Evolutionary conservation across 2,888 invertebrate genomes (phyloP).

Genomic region (Eupithecia exiguata): DNA sequence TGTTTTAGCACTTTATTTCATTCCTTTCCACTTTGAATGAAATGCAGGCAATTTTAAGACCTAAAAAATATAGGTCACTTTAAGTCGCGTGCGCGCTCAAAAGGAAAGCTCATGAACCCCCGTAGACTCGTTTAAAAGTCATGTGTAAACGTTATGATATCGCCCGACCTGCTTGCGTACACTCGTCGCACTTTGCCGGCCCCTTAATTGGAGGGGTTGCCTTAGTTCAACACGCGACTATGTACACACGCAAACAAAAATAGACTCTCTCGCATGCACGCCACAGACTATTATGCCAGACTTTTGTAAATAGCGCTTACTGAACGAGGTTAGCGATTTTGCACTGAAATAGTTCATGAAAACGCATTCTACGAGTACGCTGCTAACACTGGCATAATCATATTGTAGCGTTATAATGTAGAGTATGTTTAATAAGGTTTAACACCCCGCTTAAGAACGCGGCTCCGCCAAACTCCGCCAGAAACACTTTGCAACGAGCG

Average conservation of each 20-base stretch:
- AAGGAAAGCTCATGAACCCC: conserved; percentile 63
- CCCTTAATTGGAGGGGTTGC: conserved; percentile 78
- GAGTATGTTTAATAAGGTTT: conserved; percentile 26
- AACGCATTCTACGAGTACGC: conserved; percentile 58
- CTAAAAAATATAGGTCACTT: conserved; percentile 25
- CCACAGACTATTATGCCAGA: conserved; percentile 59
- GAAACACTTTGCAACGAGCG: conserved; percentile 17
- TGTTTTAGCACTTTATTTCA: conserved; percentile 4
- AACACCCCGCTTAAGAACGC: conserved; percentile 30
- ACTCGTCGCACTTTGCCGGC: conserved; percentile 75
- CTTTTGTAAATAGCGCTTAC: conserved; percentile 56
- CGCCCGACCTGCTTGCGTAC: conserved; percentile 74
- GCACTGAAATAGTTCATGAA: conserved; percentile 70
- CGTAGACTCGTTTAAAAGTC: conserved; percentile 71
- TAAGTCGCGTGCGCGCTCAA: conserved; percentile 48
- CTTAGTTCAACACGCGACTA: conserved; percentile 68
- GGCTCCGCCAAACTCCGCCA: conserved; percentile 9
- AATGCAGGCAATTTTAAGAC: conserved; percentile 14
- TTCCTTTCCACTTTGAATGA: conserved; percentile 13
- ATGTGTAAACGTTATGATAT: conserved; percentile 76
- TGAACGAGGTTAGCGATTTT: conserved; percentile 70
- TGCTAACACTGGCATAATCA: conserved; percentile 47
- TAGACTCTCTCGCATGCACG: conserved; percentile 55
- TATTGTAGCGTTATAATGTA: conserved; percentile 40
- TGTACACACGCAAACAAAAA: conserved; percentile 65